Evolutionary conservation across 2,797 vertebrate species (phyloP).

Genomic region (Micromesistius poutassou): DNA sequence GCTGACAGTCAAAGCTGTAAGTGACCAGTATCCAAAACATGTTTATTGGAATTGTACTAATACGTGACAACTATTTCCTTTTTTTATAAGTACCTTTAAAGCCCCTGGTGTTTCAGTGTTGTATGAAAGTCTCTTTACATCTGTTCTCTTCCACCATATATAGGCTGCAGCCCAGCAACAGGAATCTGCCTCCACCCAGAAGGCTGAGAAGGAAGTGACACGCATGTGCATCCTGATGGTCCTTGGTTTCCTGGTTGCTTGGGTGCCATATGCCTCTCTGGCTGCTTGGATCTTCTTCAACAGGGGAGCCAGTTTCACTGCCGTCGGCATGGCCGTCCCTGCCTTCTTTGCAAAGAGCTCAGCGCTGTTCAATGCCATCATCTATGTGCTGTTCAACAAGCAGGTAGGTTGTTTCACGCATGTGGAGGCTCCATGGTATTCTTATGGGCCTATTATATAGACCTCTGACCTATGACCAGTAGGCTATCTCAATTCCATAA

Average conservation of each 20-base stretch:
- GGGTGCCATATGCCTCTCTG: constrained; percentile 77
- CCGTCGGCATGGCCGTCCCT: constrained; percentile 77
- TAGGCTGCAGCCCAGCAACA: constrained; percentile 83
- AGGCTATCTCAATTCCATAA: too few species aligned
- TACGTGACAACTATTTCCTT: too few species aligned
- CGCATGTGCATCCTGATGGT: constrained; percentile 84
- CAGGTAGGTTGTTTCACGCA: neutral
- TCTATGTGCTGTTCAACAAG: constrained; percentile 72
- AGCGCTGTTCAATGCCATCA: constrained; percentile 77
- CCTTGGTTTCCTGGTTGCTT: constrained; percentile 79
- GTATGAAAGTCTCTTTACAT: too few species aligned
- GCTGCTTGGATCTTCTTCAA: constrained; percentile 83
- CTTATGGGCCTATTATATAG: too few species aligned
- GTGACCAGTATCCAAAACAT: too few species aligned
- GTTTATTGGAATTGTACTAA: too few species aligned
- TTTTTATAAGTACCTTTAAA: too few species aligned
- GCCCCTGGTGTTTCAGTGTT: too few species aligned
- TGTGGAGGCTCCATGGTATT: too few species aligned
- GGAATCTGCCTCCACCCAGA: constrained; percentile 82
- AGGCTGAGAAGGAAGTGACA: constrained; percentile 83
- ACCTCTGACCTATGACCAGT: too few species aligned
- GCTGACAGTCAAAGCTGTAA: constrained; percentile 79
- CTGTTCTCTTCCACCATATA: neutral
- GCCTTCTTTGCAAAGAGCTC: constrained; percentile 85
- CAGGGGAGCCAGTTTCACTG: constrained; percentile 70